Conservation (phyloP, 2,888 invertebrate genomes). For the Pyrgus malvae region DNA sequence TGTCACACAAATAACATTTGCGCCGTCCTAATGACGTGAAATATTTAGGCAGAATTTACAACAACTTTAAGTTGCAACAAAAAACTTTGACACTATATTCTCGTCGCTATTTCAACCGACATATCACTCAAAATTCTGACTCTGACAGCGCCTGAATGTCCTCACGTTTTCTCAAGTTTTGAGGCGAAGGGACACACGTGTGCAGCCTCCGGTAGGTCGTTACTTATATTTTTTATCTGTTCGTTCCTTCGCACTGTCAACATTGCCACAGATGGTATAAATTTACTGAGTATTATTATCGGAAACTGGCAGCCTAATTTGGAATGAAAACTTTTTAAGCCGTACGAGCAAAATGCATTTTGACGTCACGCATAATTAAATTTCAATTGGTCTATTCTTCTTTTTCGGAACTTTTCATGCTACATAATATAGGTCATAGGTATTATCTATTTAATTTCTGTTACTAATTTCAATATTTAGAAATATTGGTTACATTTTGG, state of each 20-base stretch:
- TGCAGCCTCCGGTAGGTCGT: conserved; percentile 61
- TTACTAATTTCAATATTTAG: no score
- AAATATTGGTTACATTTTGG: no score
- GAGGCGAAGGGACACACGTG: conserved; percentile 65
- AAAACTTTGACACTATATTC: conserved; percentile 3
- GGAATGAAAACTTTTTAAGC: conserved; percentile 1
- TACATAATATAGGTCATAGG: no score
- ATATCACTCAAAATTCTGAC: conserved; percentile 22
- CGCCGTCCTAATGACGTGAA: conserved; percentile 57
- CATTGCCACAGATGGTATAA: conserved; percentile 67
- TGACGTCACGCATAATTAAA: no score
- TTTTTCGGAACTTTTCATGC: no score
- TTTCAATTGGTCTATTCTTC: no score
- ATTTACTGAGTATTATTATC: conserved; percentile 39
- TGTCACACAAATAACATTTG: conserved; percentile 33
- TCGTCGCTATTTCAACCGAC: conserved; percentile 24
- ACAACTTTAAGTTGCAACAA: conserved; percentile 40
- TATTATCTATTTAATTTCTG: no score
- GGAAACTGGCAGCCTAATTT: conserved; percentile 16
- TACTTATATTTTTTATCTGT: conserved; percentile 61
- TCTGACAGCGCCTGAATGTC: neutral
- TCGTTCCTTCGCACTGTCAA: conserved; percentile 61
- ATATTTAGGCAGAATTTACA: conserved; percentile 61
- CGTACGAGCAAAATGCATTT: neutral
- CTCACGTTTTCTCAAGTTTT: conserved; percentile 38